A percentile compares a stretch with the other conserved stretches of the same genome.
These are phyloP conservation scores for Diarsia dahlii DNA, from an alignment of 2,888 invertebrate genomes.

Conservation along the genomic window DNA sequence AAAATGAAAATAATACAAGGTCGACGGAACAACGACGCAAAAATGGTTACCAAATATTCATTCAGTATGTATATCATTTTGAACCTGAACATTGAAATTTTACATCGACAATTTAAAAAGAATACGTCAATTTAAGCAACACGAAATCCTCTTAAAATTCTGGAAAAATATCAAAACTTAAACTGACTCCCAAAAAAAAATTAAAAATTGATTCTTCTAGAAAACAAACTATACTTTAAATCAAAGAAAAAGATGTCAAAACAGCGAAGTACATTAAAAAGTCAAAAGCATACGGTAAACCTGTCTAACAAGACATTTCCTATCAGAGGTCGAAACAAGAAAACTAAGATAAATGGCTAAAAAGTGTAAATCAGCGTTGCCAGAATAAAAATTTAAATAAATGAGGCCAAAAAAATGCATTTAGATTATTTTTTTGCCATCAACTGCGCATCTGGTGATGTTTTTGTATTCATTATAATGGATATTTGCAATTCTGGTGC, in stretches of 20 bases:
- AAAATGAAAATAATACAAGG: no score
- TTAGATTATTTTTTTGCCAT: conserved; percentile 54
- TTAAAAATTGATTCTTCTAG: conserved; percentile 17
- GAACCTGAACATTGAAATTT: no score
- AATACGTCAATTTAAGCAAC: no score
- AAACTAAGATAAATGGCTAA: conserved; percentile 40
- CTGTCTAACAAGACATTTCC: conserved; percentile 46
- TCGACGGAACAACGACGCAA: no score
- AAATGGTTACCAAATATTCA: no score
- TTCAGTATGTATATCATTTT: no score
- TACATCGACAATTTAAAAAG: no score
- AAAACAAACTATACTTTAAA: conserved; percentile 11
- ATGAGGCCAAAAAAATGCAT: conserved; percentile 53
- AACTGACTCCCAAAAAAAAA: not conserved
- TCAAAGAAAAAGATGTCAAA: conserved; percentile 35
- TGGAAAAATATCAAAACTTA: conserved; percentile 7
- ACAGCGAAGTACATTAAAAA: conserved; percentile 33
- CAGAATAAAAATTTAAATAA: conserved; percentile 59
- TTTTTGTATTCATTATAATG: conserved; percentile 33
- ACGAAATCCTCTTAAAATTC: not conserved
- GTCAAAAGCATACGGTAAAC: conserved; percentile 35
- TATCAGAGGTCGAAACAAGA: conserved; percentile 31
- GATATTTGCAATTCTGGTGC: conserved; percentile 47
- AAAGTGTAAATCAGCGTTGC: conserved; percentile 40
- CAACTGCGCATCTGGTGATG: conserved; percentile 50